Conservation (phyloP, 1,140 invertebrate species). For the Macrosteles quadrilineatus region DNA sequence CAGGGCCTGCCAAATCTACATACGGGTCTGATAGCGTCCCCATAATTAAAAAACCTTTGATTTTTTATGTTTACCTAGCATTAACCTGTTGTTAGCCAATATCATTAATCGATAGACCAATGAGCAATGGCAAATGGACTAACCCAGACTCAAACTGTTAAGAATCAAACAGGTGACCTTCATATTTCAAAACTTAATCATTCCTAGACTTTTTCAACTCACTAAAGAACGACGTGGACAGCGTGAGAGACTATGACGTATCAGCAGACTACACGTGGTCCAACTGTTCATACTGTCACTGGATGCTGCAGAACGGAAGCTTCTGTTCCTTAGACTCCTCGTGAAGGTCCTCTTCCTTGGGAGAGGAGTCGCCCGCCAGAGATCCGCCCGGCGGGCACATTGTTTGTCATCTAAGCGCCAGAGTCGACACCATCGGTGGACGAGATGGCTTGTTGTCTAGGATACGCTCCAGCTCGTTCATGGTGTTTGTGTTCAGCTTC, state of each 20-base stretch:
- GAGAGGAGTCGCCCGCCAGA: conserved; percentile 51
- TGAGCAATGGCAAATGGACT: no score
- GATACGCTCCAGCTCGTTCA: conserved; percentile 88
- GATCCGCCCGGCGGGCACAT: conserved; percentile 64
- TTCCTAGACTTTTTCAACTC: no score
- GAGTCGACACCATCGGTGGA: conserved; percentile 84
- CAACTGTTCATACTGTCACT: conserved; percentile 37
- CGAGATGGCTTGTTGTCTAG: conserved; percentile 90
- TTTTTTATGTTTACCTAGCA: no score
- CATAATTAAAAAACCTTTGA: no score
- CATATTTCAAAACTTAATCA: no score
- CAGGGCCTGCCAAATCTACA: no score
- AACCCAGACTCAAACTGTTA: no score
- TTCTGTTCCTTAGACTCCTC: conserved; percentile 39
- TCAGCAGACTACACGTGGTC: conserved; percentile 20
- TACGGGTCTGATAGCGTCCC: no score
- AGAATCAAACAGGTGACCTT: no score
- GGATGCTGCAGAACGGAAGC: conserved; percentile 41
- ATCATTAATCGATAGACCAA: no score
- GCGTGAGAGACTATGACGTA: background rate
- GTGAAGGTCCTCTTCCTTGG: conserved; percentile 34
- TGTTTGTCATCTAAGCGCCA: conserved; percentile 89
- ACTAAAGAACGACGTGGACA: background rate
- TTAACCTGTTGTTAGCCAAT: no score
- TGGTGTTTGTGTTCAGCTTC: conserved; percentile 80